Evolutionary conservation across 2,113 vertebrate species (phyloP), one percentile per base, ranked within the genome.

Genomic region (Paracyprichromis sp.): DNA sequence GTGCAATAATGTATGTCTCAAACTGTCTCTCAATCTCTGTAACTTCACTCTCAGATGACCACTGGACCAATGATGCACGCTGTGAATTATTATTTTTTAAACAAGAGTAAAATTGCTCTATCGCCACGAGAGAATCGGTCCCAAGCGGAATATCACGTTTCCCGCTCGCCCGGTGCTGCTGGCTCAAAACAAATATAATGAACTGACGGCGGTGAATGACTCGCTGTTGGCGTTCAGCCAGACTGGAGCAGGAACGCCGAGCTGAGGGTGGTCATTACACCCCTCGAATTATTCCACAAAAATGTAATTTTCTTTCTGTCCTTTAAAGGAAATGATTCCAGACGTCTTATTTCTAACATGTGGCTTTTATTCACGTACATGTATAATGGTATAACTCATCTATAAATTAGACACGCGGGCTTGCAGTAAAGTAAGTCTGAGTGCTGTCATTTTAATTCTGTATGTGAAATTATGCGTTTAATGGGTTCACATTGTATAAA

Each of bases 1-100:
- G 93, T 92, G 93, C 90, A 93, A 92, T 90, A 83, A 9, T 83
- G 82, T 81, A 9, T 84, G 79, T 89, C 76, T 86, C 71, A 83
- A 31, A 40, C 69, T 10, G 54, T 90, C 63, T 53, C 13, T 83
- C 79, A 4, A 13, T 12, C 76, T 82, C 73, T 89, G 59, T 85
- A 57, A 40, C 63, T 45, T 38, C 52, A 5, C 81, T 14, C 71
- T 81, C 80, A 69, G 73, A 86, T 82, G 86, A 87, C 63, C 84
- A 31, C 86, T 80, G 89, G 14, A 14, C 53, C 43, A 59, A 56
- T 31, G 78, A 81, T 59, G 29, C 85, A 57, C n/a, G 83, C 91
- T 92, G 83, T 88, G 83, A 91, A 88, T 31, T 10, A 45, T 76
- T 76, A 17, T 11, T 47, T 73, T 76, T 17, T 38, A 40, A 69